Conservation (phyloP, 2,113 vertebrate genomes). For the Bungarus multicinctus region DNA sequence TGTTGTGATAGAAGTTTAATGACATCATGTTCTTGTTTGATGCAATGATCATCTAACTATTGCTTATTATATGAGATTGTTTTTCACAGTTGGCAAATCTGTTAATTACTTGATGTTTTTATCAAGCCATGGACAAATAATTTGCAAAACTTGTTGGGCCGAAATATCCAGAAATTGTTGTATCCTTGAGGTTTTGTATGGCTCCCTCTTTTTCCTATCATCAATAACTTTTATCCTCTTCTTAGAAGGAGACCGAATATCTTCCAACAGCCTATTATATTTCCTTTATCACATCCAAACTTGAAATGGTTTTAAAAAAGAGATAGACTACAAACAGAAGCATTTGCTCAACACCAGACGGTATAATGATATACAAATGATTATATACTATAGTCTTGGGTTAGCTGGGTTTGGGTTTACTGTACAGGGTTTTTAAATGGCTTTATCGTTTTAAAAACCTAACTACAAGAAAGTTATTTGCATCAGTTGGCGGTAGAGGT, state of each 20-base stretch:
- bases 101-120: not conserved
- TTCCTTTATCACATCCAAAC: not conserved
- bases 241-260: not conserved
- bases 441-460: conserved; percentile 43
- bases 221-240: too few species aligned
- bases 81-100: not conserved
- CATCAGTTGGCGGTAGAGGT: conserved; percentile 22
- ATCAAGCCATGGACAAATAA: not conserved
- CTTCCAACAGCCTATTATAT: not conserved
- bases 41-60: too few species aligned
- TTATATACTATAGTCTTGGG: not conserved
- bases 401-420: not conserved
- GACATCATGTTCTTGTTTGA: not conserved
- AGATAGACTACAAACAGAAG: not conserved
- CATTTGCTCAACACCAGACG: not conserved
- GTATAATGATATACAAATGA: not conserved
- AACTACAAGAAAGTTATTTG: conserved; percentile 36
- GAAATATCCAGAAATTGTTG: not conserved
- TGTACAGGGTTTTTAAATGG: not conserved
- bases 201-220: not conserved
- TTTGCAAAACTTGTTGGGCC: not conserved
- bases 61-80: too few species aligned
- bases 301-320: too few species aligned
- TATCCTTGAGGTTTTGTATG: not conserved
- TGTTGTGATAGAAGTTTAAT: not conserved